These are phyloP conservation scores for Pelobates cultripes DNA, from an alignment of 2,797 vertebrate species.

Conservation along the genomic window DNA sequence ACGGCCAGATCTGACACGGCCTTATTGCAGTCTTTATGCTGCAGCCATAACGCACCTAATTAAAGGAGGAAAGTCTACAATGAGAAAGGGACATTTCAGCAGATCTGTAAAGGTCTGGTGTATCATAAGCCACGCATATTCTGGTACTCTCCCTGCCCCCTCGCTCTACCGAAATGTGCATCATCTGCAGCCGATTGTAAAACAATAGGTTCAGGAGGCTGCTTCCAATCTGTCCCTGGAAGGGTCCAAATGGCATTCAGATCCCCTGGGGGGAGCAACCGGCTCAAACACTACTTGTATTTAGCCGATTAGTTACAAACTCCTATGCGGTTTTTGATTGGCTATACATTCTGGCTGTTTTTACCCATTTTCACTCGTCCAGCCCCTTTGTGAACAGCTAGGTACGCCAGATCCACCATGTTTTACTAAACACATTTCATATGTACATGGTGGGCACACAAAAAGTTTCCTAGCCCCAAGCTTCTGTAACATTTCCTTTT, in stretches of 20 bases:
- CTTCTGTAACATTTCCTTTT: no score
- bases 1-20: no score
- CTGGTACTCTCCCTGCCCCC: neutral
- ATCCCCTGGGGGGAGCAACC: neutral
- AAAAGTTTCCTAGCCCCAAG: no score
- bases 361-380: neutral
- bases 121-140: neutral
- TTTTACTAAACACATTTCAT: no score
- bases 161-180: neutral
- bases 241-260: conserved; percentile 23
- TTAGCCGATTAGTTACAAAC: conserved; percentile 37
- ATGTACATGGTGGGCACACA: no score
- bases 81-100: no score
- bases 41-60: no score
- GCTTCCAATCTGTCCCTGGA: conserved; percentile 38
- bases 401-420: neutral
- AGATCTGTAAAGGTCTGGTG: no score
- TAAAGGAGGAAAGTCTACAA: no score
- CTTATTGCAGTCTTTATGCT: no score
- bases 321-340: conserved; percentile 4
- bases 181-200: conserved; percentile 24
- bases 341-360: neutral
- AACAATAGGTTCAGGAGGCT: neutral
- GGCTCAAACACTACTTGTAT: conserved; percentile 14
- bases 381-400: no score